A percentile compares a stretch with the other conserved stretches of the same genome.
Conservation (phyloP, 2,888 invertebrate genomes). For the Heteromurus nitidus region DNA sequence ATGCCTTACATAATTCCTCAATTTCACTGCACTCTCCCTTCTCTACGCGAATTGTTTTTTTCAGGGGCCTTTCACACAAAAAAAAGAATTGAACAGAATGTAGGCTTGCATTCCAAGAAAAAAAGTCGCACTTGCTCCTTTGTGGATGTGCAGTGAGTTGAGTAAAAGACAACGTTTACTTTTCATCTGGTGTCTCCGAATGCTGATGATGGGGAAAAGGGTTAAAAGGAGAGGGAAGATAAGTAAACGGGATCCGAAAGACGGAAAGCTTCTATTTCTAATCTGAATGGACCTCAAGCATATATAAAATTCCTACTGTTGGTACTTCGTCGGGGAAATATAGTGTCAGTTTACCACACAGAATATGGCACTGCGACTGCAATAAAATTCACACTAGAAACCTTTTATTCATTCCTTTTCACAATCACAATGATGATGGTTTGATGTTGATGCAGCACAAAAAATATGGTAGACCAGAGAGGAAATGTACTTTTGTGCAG, state of each 20-base stretch:
- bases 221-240: no score
- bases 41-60: no score
- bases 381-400: conserved; percentile 22
- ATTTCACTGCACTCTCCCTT: no score
- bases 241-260: no score
- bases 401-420: conserved; percentile 26
- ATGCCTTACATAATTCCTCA: no score
- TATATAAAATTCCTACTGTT: not conserved
- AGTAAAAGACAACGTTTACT: not conserved
- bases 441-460: not conserved
- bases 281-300: conserved; percentile 8
- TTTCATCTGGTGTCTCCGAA: not conserved
- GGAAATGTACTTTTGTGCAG: no score
- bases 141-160: conserved; percentile 1
- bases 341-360: conserved; percentile 5
- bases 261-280: not conserved
- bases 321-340: not conserved
- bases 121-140: no score
- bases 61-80: no score
- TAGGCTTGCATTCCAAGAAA: no score
- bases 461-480: not conserved
- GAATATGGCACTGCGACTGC: conserved; percentile 7
- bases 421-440: no score
- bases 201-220: no score
- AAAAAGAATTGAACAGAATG: no score